Base-by-base conservation (phyloP, 2,888 invertebrate genomes). In the Amblyjoppa proteus region DNA sequence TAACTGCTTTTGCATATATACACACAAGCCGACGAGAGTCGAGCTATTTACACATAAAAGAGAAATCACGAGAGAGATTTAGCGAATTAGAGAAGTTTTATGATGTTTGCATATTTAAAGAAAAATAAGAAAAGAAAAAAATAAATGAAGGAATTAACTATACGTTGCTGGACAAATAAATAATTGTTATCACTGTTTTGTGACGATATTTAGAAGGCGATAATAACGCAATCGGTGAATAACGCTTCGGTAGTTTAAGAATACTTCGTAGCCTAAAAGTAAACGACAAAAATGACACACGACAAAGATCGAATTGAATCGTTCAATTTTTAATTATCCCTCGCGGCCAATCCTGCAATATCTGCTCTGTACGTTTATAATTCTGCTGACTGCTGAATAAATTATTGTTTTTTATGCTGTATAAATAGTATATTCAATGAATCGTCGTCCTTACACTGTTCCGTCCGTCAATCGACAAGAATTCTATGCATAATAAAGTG, bases 351-450 rank as follows among this genome's bases (percentile, higher is more conserved):
- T 69, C 75, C 75, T 70, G 81, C 81, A 82, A 79, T 76, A 73
- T 83, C 51, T 89, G 85, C 78, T 86, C 86, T 91, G 90, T 91
- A 91, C 87, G 89, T 91, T 91, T 90, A 90, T 91, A 90, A 89
- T 89, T 89, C 90, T 89, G 90, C 90, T 89, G 87, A 90, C 89
- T 89, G 91, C 91, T 93, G 90, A 93, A 93, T 93, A 93, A 93
- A 93, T 93, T 93, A 92, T 93, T 93, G 92, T 93, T 93, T 93
- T 92, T 89, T 92, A 93, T 93, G 92, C 91, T 93, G 89, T 89
- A 90, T 78, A 87, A 79, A 83, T 74, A 79, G 79, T 82, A 83
- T 70, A 34, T 80, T 58, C 75, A 68, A 77, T 71, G 38, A 74
- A 82, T 51, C 28, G 78, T 66, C n/a, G 9, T 81, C 83, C 74